These are phyloP conservation scores for Amphiprion ocellaris DNA, from an alignment of 2,113 vertebrate genomes.

Conservation along the genomic window DNA sequence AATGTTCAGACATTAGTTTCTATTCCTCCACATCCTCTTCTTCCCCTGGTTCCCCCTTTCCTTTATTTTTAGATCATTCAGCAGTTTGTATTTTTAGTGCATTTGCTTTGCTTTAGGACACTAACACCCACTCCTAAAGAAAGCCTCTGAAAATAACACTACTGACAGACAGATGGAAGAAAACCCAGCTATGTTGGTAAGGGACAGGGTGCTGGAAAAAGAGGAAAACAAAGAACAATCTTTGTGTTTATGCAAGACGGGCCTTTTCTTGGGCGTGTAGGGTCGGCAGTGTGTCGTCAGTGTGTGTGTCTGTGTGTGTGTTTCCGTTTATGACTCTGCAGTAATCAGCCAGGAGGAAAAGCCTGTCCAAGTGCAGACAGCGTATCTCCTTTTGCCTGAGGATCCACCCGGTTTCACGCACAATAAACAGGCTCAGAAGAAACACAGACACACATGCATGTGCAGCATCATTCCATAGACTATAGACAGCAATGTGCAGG, in stretches of 20 bases:
- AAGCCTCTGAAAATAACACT: slow-evolving; percentile 58
- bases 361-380: slow-evolving; percentile 72
- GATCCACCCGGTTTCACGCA: slow-evolving; percentile 62
- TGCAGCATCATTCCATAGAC: slow-evolving; percentile 4
- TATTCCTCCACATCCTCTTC: slow-evolving; percentile 55
- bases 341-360: slow-evolving; percentile 77
- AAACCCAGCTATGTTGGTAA: slow-evolving; percentile 43
- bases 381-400: slow-evolving; percentile 65
- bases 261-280: slow-evolving; percentile 69
- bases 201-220: slow-evolving; percentile 45
- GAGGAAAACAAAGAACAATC: slow-evolving; percentile 72
- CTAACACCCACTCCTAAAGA: slow-evolving; percentile 50
- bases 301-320: slow-evolving; percentile 38
- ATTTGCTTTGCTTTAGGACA: slow-evolving; percentile 26
- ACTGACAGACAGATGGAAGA: slow-evolving; percentile 65
- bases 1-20: slow-evolving; percentile 49
- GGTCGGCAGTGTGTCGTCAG: slow-evolving; percentile 54
- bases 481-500: slow-evolving; percentile 38
- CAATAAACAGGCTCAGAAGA: slow-evolving; percentile 42
- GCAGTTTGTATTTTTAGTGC: slow-evolving; percentile 62
- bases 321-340: slow-evolving; percentile 72
- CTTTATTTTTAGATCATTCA: slow-evolving; percentile 63
- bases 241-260: slow-evolving; percentile 71
- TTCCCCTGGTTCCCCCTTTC: slow-evolving; percentile 52
- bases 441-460: slow-evolving; percentile 22